Evolutionary conservation across 2,888 invertebrate species (phyloP), one percentile per base, ranked within the genome.

Genomic region (Ischnura elegans): DNA sequence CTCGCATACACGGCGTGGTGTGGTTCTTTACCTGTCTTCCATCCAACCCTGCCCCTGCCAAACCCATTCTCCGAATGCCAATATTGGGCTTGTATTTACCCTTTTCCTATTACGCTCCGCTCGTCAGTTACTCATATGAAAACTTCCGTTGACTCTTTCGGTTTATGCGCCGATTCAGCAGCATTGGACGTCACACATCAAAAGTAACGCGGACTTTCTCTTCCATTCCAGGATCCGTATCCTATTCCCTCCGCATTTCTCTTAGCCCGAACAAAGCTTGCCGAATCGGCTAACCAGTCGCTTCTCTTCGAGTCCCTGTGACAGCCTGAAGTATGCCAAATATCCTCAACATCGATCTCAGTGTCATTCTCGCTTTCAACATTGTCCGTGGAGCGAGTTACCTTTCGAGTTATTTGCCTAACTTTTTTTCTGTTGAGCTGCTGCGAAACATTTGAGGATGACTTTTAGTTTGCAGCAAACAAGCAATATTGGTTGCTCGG

Each of bases 61-160:
- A n/a, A n/a, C 13, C 51, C 51, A 19, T 10, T 19, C 51, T 42
- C n/a, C 86, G 25, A 86, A 86, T 46, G 86, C 86, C 86, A 86
- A 86, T 86, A 86, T 86, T 86, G 86, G 86, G 46, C 43, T 43
- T 46, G 46, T 46, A 86, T 46, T 46, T n/a, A 46, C 86, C 86
- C 86, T 19, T 51, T 46, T 45, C 86, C 86, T n/a, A 86, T 86
- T 45, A 86, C 86, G 86, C 86, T 86, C 86, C 46, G 13, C 86
- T 45, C 46, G n/a, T 86, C 86, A 86, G 86, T 25, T 43, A 19
- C 86, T 86, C 45, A 46, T 86, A 86, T 86, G 45, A 86, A 86
- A 86, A 86, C 86, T 86, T 86, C 86, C 46, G 46, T 46, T 86
- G 25, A 43, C 86, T 86, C 86, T 86, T 86, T 45, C n/a, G n/a